phyloP scores from a whole-genome alignment of 2,797 vertebrate species.

The Spheniscus humboldti region DNA sequence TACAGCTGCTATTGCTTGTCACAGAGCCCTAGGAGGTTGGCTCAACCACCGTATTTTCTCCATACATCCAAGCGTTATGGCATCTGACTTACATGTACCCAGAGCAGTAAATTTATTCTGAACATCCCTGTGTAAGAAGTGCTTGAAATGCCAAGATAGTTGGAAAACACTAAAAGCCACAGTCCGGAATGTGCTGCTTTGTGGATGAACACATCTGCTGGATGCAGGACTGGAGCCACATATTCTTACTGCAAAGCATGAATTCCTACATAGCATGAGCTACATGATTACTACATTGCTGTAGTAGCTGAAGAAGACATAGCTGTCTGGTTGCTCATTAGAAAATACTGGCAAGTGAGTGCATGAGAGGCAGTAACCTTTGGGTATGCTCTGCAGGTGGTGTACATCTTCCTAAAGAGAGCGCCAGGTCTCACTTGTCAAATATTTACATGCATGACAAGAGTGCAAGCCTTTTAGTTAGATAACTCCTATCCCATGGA shows the following conservation, averaged over 20 bases:
- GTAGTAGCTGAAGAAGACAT: background rate
- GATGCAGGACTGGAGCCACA: background rate
- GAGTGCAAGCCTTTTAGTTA: background rate
- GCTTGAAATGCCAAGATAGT: background rate
- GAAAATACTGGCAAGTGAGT: background rate
- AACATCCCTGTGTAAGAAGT: background rate
- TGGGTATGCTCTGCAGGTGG: background rate
- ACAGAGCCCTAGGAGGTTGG: conserved; percentile 20
- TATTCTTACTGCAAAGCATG: background rate
- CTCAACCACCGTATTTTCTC: background rate
- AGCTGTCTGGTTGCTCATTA: background rate
- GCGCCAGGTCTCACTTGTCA: background rate
- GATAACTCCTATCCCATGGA: background rate
- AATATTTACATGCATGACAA: conserved; percentile 4
- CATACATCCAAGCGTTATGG: background rate
- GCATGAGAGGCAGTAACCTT: background rate
- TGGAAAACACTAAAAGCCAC: background rate
- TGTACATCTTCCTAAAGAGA: background rate
- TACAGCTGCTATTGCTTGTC: conserved; percentile 47
- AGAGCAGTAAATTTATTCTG: conserved; percentile 8
- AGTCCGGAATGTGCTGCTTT: background rate
- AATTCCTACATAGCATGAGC: background rate
- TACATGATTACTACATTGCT: background rate
- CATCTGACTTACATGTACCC: background rate
- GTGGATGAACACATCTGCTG: background rate